Evolutionary conservation across 2,113 vertebrate genomes (phyloP), one percentile per base, ranked within the genome.

Genomic region (Leptocoma aspasia): DNA sequence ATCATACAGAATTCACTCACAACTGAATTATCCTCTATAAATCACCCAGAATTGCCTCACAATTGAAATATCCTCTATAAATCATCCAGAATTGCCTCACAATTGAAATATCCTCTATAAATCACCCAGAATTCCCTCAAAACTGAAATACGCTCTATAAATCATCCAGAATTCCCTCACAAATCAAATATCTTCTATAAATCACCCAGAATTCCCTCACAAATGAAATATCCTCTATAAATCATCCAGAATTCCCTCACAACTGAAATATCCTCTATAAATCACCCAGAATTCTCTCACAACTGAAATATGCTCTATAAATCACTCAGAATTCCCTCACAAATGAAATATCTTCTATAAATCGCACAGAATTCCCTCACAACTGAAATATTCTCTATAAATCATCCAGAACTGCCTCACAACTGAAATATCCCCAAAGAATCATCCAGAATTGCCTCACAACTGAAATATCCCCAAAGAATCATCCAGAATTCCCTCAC

Each of bases 131-230:
- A 16, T 4, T 33, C 13, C 12, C 4, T 44, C 31, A 64, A 2
- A 52, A 28, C 1, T 41, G 7, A 16, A 41, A 16, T 10, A 39
- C 3, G 1, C 0, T 5, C 15, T 1, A 3, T 2, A 9, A 15
- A 12, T 1, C 8, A n/a, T 1, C 18, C 18, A 42, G 7, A 64
- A 28, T 16, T 13, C 8, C 13, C 13, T 33, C 16, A 27, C 4
- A 41, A 33, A 0, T 33, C 6, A 21, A 15, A 6, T 27, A 13
- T 9, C 0, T 0, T 12, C 21, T 1, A 15, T 0, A 9, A 27
- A 26, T 1, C 22, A 11, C 1, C 7, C 30, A n/a, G 9, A 42
- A n/a, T 2, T 27, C 9, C 52, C 7, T 42, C 23, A 42, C 9
- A 27, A 27, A 2, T 56, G 17, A n/a, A 20, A 13, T 13, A 30